Conservation (phyloP, 1,140 invertebrate species). For the Leptinotarsa undecemlineata region DNA sequence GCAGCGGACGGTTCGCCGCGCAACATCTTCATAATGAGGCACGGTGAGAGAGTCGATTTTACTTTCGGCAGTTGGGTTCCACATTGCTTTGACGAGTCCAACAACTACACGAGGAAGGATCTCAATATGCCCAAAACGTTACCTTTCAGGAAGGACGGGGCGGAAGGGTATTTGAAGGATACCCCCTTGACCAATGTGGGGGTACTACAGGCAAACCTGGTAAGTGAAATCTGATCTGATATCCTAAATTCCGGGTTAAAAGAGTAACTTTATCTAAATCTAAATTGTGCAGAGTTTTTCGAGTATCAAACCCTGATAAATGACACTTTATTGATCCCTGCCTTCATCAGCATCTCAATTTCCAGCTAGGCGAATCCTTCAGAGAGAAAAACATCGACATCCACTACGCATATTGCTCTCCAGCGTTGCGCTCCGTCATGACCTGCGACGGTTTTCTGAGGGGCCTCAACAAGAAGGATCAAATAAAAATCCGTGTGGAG, state of each 20-base stretch:
- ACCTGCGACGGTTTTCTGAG: slow-evolving; percentile 75
- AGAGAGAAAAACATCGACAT: slow-evolving; percentile 68
- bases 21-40: slow-evolving; percentile 78
- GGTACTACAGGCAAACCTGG: slow-evolving; percentile 70
- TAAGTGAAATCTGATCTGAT: slow-evolving; percentile 46
- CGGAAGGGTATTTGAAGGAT: slow-evolving; percentile 76
- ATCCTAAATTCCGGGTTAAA: no score
- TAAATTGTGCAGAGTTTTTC: no score
- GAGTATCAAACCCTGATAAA: no score
- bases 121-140: slow-evolving; percentile 85
- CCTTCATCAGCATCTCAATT: not conserved
- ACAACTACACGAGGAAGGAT: slow-evolving; percentile 79
- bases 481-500: slow-evolving; percentile 61
- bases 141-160: slow-evolving; percentile 63
- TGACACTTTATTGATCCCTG: no score
- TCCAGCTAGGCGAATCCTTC: slow-evolving; percentile 70
- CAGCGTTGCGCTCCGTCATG: slow-evolving; percentile 88
- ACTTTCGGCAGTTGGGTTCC: slow-evolving; percentile 82
- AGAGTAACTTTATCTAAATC: no score
- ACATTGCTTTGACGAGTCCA: slow-evolving; percentile 81
- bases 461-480: slow-evolving; percentile 56
- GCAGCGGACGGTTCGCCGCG: slow-evolving; percentile 41
- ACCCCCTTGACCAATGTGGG: slow-evolving; percentile 86
- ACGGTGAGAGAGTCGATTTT: slow-evolving; percentile 89
- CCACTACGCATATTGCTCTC: slow-evolving; percentile 79